Conservation (phyloP, 2,888 invertebrate genomes). For the Pemphredon lugubris region DNA sequence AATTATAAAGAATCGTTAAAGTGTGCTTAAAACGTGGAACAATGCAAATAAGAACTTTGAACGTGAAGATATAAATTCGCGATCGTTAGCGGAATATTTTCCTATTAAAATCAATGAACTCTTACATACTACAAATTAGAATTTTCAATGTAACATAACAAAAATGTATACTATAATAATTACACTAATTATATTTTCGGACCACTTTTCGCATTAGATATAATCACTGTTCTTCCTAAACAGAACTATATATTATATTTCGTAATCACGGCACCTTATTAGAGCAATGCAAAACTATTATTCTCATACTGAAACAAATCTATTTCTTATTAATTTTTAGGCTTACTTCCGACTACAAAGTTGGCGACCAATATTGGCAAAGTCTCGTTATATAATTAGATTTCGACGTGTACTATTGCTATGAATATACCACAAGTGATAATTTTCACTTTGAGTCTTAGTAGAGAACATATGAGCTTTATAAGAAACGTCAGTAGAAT, state of each 20-base stretch:
- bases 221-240: not conserved
- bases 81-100: too few species aligned
- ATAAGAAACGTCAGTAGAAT: too few species aligned
- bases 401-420: constrained; percentile 5
- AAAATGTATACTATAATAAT: constrained; percentile 4
- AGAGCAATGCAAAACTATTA: constrained; percentile 24
- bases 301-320: constrained; percentile 24
- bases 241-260: not conserved
- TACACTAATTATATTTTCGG: not conserved
- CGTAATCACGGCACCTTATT: constrained; percentile 7
- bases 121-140: not conserved
- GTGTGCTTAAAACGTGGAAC: too few species aligned
- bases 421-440: constrained; percentile 11
- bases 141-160: constrained; percentile 13
- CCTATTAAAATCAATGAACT: not conserved
- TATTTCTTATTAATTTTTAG: constrained; percentile 39
- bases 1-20: not conserved
- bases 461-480: not conserved
- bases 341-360: constrained; percentile 34
- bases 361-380: constrained; percentile 49
- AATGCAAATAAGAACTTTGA: too few species aligned
- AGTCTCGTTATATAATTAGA: constrained; percentile 37
- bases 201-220: not conserved
- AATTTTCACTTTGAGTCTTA: not conserved
- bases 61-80: too few species aligned